These are phyloP conservation scores for Aegithalos caudatus DNA, from an alignment of 2,113 vertebrate species.

Conservation along the genomic window DNA sequence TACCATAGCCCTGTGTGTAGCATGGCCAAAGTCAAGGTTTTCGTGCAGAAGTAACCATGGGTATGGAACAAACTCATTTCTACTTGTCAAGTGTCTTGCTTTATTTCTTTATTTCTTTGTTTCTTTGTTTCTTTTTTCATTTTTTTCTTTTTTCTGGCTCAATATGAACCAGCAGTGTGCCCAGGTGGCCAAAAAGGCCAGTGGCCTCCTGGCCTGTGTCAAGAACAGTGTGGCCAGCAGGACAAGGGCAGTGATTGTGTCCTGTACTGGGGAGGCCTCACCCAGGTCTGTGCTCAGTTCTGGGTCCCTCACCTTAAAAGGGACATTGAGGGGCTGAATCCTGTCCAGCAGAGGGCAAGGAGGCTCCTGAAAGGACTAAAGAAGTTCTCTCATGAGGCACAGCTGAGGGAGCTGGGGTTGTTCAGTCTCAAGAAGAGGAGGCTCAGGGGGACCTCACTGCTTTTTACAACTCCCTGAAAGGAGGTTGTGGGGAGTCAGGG, in stretches of 20 bases:
- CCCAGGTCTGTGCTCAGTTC: background rate
- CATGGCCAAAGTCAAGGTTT: background rate
- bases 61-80: background rate
- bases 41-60: background rate
- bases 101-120: background rate
- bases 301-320: background rate
- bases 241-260: accelerated
- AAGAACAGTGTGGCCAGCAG: background rate
- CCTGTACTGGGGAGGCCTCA: background rate
- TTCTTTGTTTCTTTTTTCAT: too few species aligned
- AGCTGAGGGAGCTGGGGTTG: background rate
- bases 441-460: accelerated
- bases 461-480: background rate
- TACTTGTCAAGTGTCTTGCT: background rate
- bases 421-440: background rate
- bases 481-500: background rate
- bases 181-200: too few species aligned
- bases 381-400: background rate
- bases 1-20: background rate
- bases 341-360: accelerated
- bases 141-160: background rate
- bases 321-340: background rate
- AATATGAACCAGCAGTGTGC: background rate
- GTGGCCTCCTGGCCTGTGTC: background rate
- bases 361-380: background rate